Conservation (phyloP, 2,113 vertebrate species). For the human (Homo sapiens) region DNA sequence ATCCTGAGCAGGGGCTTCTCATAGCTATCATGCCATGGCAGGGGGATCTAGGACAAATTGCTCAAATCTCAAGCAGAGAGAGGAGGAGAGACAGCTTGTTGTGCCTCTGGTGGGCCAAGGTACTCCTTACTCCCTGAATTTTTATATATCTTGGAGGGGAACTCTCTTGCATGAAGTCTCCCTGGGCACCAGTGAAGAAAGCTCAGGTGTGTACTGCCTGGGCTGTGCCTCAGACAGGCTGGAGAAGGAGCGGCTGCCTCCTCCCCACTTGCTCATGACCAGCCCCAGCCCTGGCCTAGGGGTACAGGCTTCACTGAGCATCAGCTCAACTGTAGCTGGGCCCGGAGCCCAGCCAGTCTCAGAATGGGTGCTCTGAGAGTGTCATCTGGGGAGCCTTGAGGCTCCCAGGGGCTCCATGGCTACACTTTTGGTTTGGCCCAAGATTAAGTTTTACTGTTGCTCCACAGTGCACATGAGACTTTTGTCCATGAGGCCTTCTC, state of each 20-base stretch:
- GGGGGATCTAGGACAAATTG: no score
- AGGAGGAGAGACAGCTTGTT: neutral
- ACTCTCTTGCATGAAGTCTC: neutral
- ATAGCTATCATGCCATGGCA: neutral
- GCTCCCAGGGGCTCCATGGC: neutral
- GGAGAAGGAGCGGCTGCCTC: neutral
- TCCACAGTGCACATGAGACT: accelerated
- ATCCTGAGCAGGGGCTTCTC: neutral
- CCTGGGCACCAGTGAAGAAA: neutral
- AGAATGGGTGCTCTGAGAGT: accelerated
- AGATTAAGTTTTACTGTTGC: neutral
- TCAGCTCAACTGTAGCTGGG: neutral
- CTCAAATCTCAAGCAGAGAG: neutral
- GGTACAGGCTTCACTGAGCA: neutral
- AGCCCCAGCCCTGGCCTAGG: neutral
- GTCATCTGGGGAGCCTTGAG: neutral
- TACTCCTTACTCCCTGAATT: neutral
- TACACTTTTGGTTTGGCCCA: no score
- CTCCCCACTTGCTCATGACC: neutral
- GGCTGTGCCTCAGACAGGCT: neutral
- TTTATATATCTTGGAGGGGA: neutral
- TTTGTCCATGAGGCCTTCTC: neutral
- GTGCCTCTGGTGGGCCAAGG: no score
- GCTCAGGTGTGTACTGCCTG: neutral
- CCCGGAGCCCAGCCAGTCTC: neutral